phyloP scores from a whole-genome alignment of 2,888 invertebrate species.

The Agrotis segetum region DNA sequence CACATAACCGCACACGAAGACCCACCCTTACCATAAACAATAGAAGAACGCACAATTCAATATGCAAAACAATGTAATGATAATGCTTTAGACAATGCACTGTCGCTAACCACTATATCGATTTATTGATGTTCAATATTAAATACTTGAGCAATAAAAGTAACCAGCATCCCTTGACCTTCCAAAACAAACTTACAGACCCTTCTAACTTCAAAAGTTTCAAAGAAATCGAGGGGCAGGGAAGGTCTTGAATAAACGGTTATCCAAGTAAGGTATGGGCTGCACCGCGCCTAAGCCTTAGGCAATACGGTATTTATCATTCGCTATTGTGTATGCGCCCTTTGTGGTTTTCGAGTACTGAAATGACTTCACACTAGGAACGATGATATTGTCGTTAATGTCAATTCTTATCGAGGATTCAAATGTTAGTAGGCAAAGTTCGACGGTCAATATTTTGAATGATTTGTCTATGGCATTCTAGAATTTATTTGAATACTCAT shows the following conservation, averaged over 20 bases:
- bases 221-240: slow-evolving; percentile 54
- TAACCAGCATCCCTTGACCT: slow-evolving; percentile 75
- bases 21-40: slow-evolving; percentile 81
- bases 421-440: slow-evolving; percentile 63
- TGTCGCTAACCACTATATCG: slow-evolving; percentile 89
- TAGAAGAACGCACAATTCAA: slow-evolving; percentile 88
- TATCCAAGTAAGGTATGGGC: slow-evolving; percentile 71
- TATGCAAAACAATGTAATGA: slow-evolving; percentile 90
- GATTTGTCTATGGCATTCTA: slow-evolving; percentile 46
- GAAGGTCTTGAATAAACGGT: slow-evolving; percentile 72
- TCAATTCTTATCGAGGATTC: slow-evolving; percentile 68
- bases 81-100: slow-evolving; percentile 87
- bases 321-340: slow-evolving; percentile 82
- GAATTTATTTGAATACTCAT: slow-evolving; percentile 39
- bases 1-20: slow-evolving; percentile 86
- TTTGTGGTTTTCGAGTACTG: slow-evolving; percentile 76
- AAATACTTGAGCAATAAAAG: slow-evolving; percentile 84
- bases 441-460: slow-evolving; percentile 59
- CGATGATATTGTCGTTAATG: slow-evolving; percentile 77
- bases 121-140: slow-evolving; percentile 88
- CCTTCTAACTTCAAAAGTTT: slow-evolving; percentile 51
- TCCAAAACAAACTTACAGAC: slow-evolving; percentile 64
- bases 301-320: slow-evolving; percentile 86
- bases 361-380: slow-evolving; percentile 70
- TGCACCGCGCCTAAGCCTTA: slow-evolving; percentile 80